Base-by-base conservation (phyloP, 2,113 vertebrate species). In the Micromys minutus region DNA sequence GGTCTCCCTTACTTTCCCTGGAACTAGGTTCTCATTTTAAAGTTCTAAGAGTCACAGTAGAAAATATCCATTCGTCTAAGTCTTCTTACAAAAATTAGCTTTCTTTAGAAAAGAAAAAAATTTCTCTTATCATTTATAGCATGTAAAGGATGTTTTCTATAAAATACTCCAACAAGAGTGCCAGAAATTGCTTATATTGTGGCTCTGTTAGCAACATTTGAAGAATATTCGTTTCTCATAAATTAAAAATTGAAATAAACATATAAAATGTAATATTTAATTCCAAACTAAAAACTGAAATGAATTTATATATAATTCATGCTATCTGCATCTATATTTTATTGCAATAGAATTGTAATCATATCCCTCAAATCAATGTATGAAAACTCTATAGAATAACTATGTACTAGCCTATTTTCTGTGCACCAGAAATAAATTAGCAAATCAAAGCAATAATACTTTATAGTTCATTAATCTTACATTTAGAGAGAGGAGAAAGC, bases 191-290 rank as follows among this genome's bases (percentile, higher is more conserved):
- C 2, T 36, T 22, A 7, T 6, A 75, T 65, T 50, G 29, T 77
- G 17, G 2, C 0, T 45, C 26, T 87, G 5, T 47, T 65, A 47
- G 59, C 47, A 79, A 67, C 26, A 5, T 61, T 0, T 34, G 63
- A 83, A 3, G 24, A 61, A 26, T 1, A 19, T 65, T 59, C 39
- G 47, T 4, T 7, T 92, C 7, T 29, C 36, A 45, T 17, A 90
- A 71, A 86, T 50, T 10, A 57, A 1, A 95, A 91, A 76, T 39
- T 50, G 55, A 83, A 90, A 89, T n/a, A 61, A 87, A 45, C 63
- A 19, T 7, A 89, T 24, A 76, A 55, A 57, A 74, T 74, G 26
- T 83, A 67, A 36, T 16, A 31, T 61, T n/a, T 86, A 52, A 87
- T 17, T 31, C 65, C n/a, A 69, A 77, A 69, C 2, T 75, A n/a